Percentiles rank a stretch among this genome's conserved stretches.
Conservation (phyloP, 2,888 invertebrate species). For the Cremastinae sp. region DNA sequence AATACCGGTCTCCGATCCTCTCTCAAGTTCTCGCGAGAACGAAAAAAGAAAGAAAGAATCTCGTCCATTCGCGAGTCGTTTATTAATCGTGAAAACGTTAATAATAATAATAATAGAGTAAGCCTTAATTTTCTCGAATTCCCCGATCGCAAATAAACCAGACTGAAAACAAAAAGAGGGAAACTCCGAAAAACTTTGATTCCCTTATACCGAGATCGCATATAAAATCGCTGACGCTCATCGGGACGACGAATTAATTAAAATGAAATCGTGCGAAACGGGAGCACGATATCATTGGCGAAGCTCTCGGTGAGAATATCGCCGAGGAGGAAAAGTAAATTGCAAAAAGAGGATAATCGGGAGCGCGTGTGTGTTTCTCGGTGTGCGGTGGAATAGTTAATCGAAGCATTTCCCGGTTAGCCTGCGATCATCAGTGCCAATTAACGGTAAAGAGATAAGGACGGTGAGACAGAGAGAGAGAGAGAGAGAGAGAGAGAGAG, state of each 20-base stretch:
- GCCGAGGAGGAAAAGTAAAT: not conserved
- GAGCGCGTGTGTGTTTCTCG: not conserved
- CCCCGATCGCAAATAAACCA: constrained; percentile 27
- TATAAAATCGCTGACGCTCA: not conserved
- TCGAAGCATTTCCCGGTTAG: constrained; percentile 23
- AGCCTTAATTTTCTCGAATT: constrained; percentile 38
- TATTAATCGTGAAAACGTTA: constrained; percentile 33
- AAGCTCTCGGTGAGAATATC: not conserved
- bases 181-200: not conserved
- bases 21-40: constrained; percentile 6
- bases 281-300: not conserved
- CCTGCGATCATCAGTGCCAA: constrained; percentile 40
- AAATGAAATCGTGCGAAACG: constrained; percentile 13
- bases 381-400: constrained; percentile 20
- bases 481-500: constrained; percentile 25
- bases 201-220: not conserved
- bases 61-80: constrained; percentile 18
- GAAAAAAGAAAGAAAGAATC: not conserved
- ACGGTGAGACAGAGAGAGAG: constrained; percentile 22
- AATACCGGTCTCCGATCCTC: constrained; percentile 52
- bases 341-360: not conserved
- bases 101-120: no score
- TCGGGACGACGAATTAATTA: no score
- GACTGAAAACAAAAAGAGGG: not conserved
- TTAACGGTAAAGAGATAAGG: constrained; percentile 36